These are phyloP conservation scores for Eremophila alpestris DNA, from an alignment of 2,797 vertebrate species.

Conservation along the genomic window DNA sequence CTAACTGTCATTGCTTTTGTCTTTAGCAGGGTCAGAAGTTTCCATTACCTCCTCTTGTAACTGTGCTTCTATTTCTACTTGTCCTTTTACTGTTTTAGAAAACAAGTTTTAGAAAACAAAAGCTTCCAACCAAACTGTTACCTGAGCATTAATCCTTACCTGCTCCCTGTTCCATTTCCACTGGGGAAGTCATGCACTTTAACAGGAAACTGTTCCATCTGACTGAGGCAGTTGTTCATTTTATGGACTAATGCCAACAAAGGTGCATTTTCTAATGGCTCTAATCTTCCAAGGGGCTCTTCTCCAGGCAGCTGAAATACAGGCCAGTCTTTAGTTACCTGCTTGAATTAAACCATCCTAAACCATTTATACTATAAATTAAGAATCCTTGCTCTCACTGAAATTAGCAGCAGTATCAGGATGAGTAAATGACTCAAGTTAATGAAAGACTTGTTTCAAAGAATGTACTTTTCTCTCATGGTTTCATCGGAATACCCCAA, in stretches of 20 bases:
- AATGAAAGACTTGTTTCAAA: background rate
- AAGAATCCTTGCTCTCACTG: background rate
- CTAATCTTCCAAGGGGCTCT: slow-evolving; percentile 88
- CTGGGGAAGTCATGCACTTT: slow-evolving; percentile 99
- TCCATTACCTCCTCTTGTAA: background rate
- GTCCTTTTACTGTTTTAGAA: background rate
- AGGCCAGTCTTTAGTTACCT: background rate
- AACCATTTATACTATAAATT: background rate
- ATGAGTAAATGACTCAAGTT: background rate
- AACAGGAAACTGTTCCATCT: slow-evolving; percentile 99
- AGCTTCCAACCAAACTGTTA: slow-evolving; percentile 11
- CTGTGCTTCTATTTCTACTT: background rate
- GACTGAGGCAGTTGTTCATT: slow-evolving; percentile 99
- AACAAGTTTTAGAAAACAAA: background rate
- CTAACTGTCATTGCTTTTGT: background rate
- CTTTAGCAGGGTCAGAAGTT: background rate
- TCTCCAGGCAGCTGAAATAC: slow-evolving; percentile 87
- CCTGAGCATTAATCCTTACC: slow-evolving; percentile 83
- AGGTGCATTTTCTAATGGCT: slow-evolving; percentile 89
- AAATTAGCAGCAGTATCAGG: background rate
- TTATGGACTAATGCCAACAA: slow-evolving; percentile 95
- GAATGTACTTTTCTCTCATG: background rate
- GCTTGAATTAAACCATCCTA: background rate
- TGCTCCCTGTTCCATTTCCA: slow-evolving; percentile 99
- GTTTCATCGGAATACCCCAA: background rate